phyloP scores from a whole-genome alignment of 2,113 vertebrate species.

The Picathartes gymnocephalus region DNA sequence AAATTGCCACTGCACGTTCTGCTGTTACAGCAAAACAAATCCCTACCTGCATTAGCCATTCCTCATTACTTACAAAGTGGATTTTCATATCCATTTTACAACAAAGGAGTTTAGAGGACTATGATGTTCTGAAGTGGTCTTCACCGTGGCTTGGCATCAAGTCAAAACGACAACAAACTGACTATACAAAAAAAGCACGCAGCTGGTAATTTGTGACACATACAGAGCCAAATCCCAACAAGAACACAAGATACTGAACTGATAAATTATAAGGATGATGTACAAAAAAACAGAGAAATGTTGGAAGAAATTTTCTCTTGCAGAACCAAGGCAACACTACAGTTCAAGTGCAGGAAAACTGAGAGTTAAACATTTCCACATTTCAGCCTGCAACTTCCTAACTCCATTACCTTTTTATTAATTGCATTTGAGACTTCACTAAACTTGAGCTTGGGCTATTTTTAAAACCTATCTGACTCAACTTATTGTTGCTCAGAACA shows the following conservation, averaged over 20 bases:
- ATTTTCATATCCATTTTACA: conserved; percentile 54
- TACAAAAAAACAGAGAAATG: not conserved
- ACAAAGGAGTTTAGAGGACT: conserved; percentile 19
- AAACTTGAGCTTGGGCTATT: conserved; percentile 58
- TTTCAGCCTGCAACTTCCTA: conserved; percentile 51
- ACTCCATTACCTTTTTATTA: conserved; percentile 56
- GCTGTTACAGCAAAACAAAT: conserved; percentile 52
- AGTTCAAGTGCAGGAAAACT: not conserved
- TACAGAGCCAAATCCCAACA: not conserved
- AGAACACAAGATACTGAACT: conserved; percentile 14
- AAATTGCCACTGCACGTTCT: conserved; percentile 31
- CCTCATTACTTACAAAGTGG: conserved; percentile 28
- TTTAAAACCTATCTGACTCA: conserved; percentile 65
- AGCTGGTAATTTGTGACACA: conserved; percentile 5
- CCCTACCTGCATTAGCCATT: conserved; percentile 40
- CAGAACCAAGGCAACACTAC: not conserved
- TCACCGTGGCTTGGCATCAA: not conserved
- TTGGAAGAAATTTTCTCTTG: not conserved
- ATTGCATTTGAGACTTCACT: conserved; percentile 60
- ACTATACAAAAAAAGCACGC: not conserved
- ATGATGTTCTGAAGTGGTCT: conserved; percentile 43
- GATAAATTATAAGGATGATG: conserved; percentile 8
- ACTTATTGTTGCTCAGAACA: conserved; percentile 57
- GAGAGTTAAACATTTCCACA: conserved; percentile 24
- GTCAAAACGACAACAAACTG: not conserved